Base-by-base conservation (phyloP, 2,888 invertebrate species). In the Junonia oenone region DNA sequence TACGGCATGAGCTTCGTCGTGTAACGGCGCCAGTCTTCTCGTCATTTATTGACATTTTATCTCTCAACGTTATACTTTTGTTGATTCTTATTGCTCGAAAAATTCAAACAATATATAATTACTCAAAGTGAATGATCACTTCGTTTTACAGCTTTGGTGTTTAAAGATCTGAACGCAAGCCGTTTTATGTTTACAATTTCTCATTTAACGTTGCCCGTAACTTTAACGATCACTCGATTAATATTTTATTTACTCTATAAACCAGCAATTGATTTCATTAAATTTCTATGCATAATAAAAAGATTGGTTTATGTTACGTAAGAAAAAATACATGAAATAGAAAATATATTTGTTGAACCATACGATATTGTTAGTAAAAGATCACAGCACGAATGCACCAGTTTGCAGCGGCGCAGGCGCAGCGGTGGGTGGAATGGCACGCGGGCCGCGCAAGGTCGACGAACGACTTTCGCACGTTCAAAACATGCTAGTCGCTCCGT, bases 391-490 rank as follows among this genome's bases (percentile, higher is more conserved):
- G 46, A 22, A 55, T 69, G 66, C 66, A 68, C 65, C 61, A 66
- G 68, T 68, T 68, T 65, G 65, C 66, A 66, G 67, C 65, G 62
- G 66, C 66, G 61, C 70, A 72, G 71, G 73, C 68, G 69, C 67
- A 75, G n/a, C n/a, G n/a, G 82, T 83, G 78, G 85, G 84, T 75
- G 83, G 84, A 87, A 85, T 81, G 83, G 87, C 78, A 85, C 75
- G 84, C 81, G 75, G 78, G 51, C 66, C 61, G 61, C n/a, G 83
- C 88, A 88, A 88, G 89, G 89, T 88, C 88, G 89, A 83, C 81
- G 86, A 77, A 84, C 89, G 89, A 88, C 89, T 88, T 89, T 89
- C 89, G 89, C 87, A 88, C 79, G 82, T 73, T 80, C 73, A 69
- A 71, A 58, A 56, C 62, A 55, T 53, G 60, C 55, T 48, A 45